Conservation (phyloP, 2,113 vertebrate genomes). For the Drymodes brunneopygia region DNA sequence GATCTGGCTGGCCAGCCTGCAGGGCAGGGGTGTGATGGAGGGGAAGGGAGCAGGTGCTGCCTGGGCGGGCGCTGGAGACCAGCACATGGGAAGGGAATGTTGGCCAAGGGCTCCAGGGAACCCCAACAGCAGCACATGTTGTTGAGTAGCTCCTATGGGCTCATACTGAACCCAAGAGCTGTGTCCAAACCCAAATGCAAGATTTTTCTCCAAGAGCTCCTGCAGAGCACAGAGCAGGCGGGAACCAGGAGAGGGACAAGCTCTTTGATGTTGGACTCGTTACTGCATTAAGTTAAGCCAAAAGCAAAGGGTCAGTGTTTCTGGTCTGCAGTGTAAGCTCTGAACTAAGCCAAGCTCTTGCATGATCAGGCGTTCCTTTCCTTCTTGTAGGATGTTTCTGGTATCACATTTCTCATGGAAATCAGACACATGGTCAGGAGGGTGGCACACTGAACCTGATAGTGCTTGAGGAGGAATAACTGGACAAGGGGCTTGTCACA, state of each 20-base stretch:
- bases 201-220: not conserved
- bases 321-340: not conserved
- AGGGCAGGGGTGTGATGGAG: not conserved
- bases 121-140: not conserved
- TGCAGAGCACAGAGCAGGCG: not conserved
- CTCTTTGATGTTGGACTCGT: not conserved
- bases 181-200: not conserved
- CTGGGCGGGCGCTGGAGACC: rapidly evolving
- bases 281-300: not conserved
- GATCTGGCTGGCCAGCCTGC: not conserved
- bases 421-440: not conserved
- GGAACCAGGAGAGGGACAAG: not conserved
- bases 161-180: not conserved
- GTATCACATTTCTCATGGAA: not conserved
- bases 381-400: not conserved
- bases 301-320: not conserved
- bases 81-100: not conserved
- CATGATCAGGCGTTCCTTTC: not conserved
- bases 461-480: not conserved
- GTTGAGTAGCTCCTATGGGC: not conserved
- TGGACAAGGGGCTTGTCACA: not conserved
- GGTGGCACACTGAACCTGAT: not conserved
- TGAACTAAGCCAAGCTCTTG: not conserved
- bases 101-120: not conserved
- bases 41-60: not conserved